A percentile compares a stretch with the other conserved stretches of the same genome.
Evolutionary conservation across 2,113 vertebrate species (phyloP).

Genomic region (Notarius quadriscutis): DNA sequence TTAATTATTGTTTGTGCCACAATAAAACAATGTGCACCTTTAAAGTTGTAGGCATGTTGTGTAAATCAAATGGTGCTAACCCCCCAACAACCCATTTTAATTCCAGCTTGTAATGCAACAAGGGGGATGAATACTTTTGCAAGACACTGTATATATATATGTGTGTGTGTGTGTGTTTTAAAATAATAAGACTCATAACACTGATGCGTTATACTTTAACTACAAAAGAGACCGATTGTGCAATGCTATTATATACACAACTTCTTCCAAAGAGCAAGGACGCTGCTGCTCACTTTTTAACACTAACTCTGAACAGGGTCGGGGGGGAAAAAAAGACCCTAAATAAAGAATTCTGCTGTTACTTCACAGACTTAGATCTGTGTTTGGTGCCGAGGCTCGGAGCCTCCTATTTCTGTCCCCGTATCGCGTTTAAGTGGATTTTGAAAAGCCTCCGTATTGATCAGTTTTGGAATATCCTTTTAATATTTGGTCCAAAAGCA

Average conservation of each 20-base stretch:
- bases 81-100: too few relatives aligned
- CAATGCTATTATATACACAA: constrained; percentile 42
- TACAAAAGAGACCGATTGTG: constrained; percentile 44
- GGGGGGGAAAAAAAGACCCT: not conserved
- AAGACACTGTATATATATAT: constrained; percentile 18
- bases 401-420: not conserved
- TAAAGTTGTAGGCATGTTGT: too few relatives aligned
- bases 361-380: not conserved
- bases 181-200: constrained; percentile 46
- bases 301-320: constrained; percentile 1
- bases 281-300: not conserved
- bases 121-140: too few relatives aligned
- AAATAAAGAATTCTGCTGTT: constrained; percentile 5
- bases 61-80: too few relatives aligned
- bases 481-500: constrained; percentile 34
- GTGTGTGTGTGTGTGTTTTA: constrained; percentile 30
- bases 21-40: too few relatives aligned
- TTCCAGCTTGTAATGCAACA: too few relatives aligned
- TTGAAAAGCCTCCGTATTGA: not conserved
- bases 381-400: not conserved
- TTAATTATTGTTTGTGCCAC: too few relatives aligned
- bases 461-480: not conserved
- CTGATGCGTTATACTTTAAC: constrained; percentile 45
- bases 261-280: not conserved
- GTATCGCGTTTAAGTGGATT: not conserved